Conservation (phyloP, 2,113 vertebrate genomes). For the Tyrannus savana region DNA sequence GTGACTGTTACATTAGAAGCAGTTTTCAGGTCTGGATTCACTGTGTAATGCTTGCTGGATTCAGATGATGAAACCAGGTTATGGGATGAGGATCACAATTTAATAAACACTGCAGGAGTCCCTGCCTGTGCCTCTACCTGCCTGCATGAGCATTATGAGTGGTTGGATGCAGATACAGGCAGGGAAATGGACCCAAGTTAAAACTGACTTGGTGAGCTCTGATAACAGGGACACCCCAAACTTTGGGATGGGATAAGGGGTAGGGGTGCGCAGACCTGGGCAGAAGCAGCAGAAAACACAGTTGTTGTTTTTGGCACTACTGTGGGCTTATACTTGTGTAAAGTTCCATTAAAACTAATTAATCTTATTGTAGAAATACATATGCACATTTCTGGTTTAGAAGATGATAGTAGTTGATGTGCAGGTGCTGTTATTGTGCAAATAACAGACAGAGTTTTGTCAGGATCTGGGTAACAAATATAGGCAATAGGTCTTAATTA, state of each 20-base stretch:
- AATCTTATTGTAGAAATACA: not conserved
- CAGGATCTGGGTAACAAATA: too few species aligned
- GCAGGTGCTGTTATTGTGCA: not conserved
- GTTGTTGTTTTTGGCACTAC: not conserved
- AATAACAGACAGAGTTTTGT: not conserved
- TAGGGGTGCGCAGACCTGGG: not conserved
- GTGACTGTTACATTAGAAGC: not conserved
- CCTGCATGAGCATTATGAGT: rapidly evolving
- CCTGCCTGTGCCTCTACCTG: not conserved
- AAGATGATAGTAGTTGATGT: not conserved
- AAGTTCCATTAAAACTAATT: not conserved
- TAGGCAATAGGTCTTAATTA: not conserved
- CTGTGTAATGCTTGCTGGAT: not conserved
- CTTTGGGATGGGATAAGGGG: not conserved
- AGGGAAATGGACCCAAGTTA: not conserved
- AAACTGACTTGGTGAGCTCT: not conserved
- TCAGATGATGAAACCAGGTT: not conserved
- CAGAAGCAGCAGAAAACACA: rapidly evolving
- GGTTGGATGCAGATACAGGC: not conserved
- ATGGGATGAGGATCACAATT: not conserved
- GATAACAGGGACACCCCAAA: not conserved
- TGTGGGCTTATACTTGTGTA: not conserved
- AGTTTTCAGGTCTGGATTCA: not conserved
- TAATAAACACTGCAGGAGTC: rapidly evolving
- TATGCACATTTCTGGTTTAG: not conserved